Evolutionary conservation across 2,113 vertebrate genomes (phyloP), one percentile per base, ranked within the genome.

Genomic region (Myiopsitta monachus): DNA sequence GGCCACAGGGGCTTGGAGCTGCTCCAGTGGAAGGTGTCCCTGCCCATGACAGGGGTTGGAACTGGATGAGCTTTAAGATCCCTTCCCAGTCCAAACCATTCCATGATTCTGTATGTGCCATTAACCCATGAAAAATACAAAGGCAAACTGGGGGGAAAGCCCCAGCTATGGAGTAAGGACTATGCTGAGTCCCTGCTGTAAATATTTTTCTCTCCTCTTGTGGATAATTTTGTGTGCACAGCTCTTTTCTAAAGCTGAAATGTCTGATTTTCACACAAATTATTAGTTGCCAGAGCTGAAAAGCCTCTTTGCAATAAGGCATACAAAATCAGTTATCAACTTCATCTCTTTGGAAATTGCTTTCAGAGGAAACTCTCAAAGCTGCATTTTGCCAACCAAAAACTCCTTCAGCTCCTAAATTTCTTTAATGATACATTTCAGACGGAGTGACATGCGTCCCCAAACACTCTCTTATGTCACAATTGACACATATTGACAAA

Each of bases 361-460:
- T 84, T 75, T 72, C 72, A 92, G 73, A 87, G 77, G 44, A 77
- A 90, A 67, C 68, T n/a, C 81, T 86, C 73, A 15, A 36, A 67
- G 43, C 31, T 30, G 59, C 43, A 51, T 86, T 87, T 51, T 78
- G n/a, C 69, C 76, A 30, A 81, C 67, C 43, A 61, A 78, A 88
- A 90, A 88, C 83, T 70, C 18, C 72, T 96, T 49, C 61, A 92
- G 91, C 94, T 86, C n/a, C 75, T 23, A 47, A 88, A 92, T 94
- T 90, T 80, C 80, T 87, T 83, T 94, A 94, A 88, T 91, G 91
- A 91, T 22, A 92, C 15, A 66, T 90, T 94, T 77, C 70, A 85
- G 75, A 27, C 2, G 49, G 44, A 46, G 10, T 3, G 59, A 77
- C 84, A 69, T 7, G 16, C 4, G 72, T 46, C 91, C 73, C 83